phyloP scores from a whole-genome alignment of 2,113 vertebrate species.

The Fregetta grallaria region DNA sequence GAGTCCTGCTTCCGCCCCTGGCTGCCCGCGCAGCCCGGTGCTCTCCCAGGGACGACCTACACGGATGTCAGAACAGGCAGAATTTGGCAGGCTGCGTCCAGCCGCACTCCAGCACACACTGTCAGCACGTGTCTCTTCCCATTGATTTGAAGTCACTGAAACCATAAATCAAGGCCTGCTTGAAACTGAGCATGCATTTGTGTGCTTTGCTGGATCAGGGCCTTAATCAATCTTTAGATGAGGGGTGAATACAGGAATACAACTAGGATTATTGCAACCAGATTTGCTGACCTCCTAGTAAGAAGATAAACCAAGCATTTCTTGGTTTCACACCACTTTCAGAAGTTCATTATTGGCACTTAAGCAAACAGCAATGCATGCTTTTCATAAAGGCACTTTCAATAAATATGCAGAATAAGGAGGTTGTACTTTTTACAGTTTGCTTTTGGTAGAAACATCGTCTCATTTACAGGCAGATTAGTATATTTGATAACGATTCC shows the following conservation, averaged over 20 bases:
- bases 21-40: accelerated
- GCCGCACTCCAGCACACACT: background rate
- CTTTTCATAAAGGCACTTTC: background rate
- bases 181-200: background rate
- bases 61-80: background rate
- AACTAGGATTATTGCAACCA: background rate
- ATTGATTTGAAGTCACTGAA: background rate
- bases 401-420: background rate
- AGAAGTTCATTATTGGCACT: background rate
- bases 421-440: background rate
- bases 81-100: background rate
- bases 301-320: background rate
- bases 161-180: background rate
- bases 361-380: background rate
- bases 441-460: background rate
- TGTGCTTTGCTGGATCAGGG: background rate
- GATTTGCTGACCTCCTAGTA: background rate
- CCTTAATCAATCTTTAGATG: background rate
- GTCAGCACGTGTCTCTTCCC: background rate
- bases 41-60: background rate
- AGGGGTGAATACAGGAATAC: background rate
- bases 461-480: background rate
- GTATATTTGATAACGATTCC: background rate
- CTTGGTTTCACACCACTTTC: background rate
- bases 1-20: background rate